Conservation (phyloP, 1,140 invertebrate species). For the Sycobia sp. region DNA sequence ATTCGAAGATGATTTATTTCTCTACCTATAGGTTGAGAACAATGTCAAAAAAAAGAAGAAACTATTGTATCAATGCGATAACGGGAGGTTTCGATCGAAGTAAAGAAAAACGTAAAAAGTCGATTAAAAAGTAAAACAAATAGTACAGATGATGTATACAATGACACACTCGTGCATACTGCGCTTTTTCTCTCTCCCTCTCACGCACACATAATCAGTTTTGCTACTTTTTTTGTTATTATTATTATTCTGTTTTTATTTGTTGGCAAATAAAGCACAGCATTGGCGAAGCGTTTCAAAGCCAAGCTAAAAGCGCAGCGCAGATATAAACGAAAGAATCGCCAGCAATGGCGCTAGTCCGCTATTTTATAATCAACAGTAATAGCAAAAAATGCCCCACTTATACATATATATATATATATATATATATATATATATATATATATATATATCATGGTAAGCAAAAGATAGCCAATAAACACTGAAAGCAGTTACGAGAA, state of each 20-base stretch:
- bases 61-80: background rate
- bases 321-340: slow-evolving; percentile 6
- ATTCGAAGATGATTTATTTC: background rate
- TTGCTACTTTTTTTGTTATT: too few species aligned
- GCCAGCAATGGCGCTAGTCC: background rate
- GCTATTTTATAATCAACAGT: too few species aligned
- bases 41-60: background rate
- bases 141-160: background rate
- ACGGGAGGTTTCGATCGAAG: too few species aligned
- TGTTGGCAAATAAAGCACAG: background rate
- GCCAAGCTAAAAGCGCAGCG: slow-evolving; percentile 24
- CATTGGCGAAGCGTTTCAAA: slow-evolving; percentile 21
- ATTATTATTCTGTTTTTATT: too few species aligned
- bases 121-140: slow-evolving; percentile 7
- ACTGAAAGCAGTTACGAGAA: slow-evolving; percentile 9
- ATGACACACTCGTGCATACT: slow-evolving; percentile 14
- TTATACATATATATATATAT: too few species aligned
- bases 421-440: too few species aligned
- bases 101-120: background rate
- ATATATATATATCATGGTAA: too few species aligned
- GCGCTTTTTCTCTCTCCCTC: slow-evolving; percentile 11
- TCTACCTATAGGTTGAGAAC: background rate
- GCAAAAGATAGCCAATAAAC: slow-evolving; percentile 11
- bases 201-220: background rate
- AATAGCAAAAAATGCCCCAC: too few species aligned